Evolutionary conservation across 2,797 vertebrate genomes (phyloP).

Genomic region (Huso huso): DNA sequence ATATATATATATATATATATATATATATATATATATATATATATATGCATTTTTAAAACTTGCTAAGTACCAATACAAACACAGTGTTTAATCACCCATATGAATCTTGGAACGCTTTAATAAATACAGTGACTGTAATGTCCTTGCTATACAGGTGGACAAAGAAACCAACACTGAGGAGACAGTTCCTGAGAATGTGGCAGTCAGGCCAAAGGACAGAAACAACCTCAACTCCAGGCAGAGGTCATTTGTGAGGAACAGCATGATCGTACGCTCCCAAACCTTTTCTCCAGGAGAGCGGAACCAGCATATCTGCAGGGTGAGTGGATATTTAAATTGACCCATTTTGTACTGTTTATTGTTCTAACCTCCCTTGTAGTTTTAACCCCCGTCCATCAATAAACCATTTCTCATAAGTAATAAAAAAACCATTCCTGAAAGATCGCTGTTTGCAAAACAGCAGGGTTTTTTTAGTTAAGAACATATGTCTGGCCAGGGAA

Average conservation of each 20-base stretch:
- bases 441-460: not conserved
- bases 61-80: no score
- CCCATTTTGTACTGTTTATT: not conserved
- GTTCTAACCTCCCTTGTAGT: not conserved
- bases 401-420: not conserved
- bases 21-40: no score
- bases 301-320: slow-evolving; percentile 73
- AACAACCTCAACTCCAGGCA: slow-evolving; percentile 47
- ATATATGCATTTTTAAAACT: no score
- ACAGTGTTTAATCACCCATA: no score
- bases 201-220: slow-evolving; percentile 61
- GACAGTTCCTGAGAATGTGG: slow-evolving; percentile 8
- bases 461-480: no score
- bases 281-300: slow-evolving; percentile 73
- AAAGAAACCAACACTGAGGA: slow-evolving; percentile 72
- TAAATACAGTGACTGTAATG: no score
- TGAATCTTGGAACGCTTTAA: no score
- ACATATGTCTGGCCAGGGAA: no score
- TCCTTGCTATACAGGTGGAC: slow-evolving; percentile 51
- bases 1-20: no score
- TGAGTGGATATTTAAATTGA: slow-evolving; percentile 34
- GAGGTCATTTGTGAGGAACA: slow-evolving; percentile 58
- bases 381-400: not conserved
- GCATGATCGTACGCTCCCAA: slow-evolving; percentile 71
- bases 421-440: not conserved